Conservation (phyloP, 2,113 vertebrate species). For the Dasyprocta punctata region DNA sequence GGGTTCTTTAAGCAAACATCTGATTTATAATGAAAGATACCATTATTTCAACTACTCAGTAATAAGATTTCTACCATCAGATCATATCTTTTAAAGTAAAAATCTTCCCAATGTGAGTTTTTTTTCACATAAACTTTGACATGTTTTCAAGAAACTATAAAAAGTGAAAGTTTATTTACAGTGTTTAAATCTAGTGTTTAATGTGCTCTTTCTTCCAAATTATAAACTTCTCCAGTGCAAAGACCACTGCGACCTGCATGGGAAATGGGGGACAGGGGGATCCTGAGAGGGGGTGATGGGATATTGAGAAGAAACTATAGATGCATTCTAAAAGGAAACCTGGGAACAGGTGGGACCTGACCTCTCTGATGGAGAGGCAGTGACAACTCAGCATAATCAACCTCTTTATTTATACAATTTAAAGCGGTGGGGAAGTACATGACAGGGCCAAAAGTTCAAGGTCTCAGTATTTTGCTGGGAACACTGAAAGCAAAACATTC, state of each 20-base stretch:
- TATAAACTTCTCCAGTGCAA: background rate
- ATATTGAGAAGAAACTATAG: background rate
- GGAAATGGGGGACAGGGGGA: background rate
- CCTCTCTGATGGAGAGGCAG: background rate
- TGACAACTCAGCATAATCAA: background rate
- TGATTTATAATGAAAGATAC: background rate
- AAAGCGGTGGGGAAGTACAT: background rate
- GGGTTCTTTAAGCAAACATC: background rate
- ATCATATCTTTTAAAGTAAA: background rate
- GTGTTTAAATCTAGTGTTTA: background rate
- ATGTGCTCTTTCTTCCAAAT: background rate
- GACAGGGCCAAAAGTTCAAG: background rate
- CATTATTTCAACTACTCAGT: background rate
- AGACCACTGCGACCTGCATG: background rate
- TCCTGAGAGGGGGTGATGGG: background rate
- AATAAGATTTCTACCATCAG: background rate
- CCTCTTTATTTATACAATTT: background rate
- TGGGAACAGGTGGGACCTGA: background rate
- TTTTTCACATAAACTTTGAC: background rate
- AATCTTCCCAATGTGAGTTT: background rate
- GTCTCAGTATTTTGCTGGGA: background rate
- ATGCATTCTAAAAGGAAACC: background rate
- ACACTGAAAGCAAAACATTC: background rate
- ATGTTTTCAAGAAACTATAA: constrained; percentile 20
- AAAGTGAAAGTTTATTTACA: background rate